Evolutionary conservation across 1,140 invertebrate species (phyloP), one percentile per base, ranked within the genome.

Genomic region (Carposina sasakii): DNA sequence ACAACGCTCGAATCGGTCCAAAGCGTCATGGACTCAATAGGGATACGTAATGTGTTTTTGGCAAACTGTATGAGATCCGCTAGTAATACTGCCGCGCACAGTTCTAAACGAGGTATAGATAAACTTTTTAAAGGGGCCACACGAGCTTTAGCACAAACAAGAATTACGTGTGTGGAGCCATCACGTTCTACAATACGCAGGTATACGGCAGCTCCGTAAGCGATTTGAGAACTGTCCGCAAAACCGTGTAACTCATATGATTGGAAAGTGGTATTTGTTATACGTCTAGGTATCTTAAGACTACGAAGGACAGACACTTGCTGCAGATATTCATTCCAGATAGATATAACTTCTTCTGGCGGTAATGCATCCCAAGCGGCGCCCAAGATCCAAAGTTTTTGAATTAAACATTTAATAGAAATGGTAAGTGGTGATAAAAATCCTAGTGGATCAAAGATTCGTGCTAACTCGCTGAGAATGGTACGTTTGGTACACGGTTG

Each of bases 61-160:
- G 75, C 52, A 15, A 61, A 56, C 28, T 56, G 22, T 10, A 67
- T 41, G 12, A 85, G 20, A 4, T 67, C 55, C 3, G 71, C 61
- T 8, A 84, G 49, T 8, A 86, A 37, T 1, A 70, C 53, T 1
- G 85, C 85, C 6, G 64, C 85, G 36, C 57, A 73, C 10, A 87
- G 60, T 62, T 88, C 86, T 24, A 88, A 51, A 47, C 76, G 37
- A 1, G 87, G 85, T n/a, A 88, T 69, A 3, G 77, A 70, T 1
- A 47, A 46, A 10, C 44, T 36, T 60, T 85, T 82, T 3, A 85
- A 34, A 9, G 86, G 86, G 22, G 79, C 71, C 2, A 87, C 81
- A 24, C 76, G 52, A 23, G 68, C 57, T 55, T 87, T 86, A 2
- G 66, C 51, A 42, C 57, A 65, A 0, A 83, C 34, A n/a, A 53